Evolutionary conservation across 2,797 vertebrate genomes (phyloP), one percentile per base, ranked within the genome.

Genomic region (Sylvia borin): DNA sequence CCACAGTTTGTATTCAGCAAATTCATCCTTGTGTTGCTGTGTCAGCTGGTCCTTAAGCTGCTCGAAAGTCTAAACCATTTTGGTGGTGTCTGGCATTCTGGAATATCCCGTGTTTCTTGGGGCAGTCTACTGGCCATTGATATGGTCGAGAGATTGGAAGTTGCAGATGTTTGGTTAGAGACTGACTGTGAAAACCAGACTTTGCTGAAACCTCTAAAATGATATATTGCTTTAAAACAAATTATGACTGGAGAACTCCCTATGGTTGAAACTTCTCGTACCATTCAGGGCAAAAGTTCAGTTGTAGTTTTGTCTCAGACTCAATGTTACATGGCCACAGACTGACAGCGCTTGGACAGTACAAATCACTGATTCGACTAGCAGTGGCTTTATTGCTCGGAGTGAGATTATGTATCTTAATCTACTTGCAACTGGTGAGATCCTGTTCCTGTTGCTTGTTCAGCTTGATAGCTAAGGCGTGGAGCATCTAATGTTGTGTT

Each of bases 11-110:
- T 78, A n/a, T 93, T 95, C 82, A 48, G 70, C 85, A 81, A 81
- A 72, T 55, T 93, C 90, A 81, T 90, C 73, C 55, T 74, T 43
- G 8, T 58, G 79, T 86, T 93, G 93, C 94, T 94, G 79, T 72
- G 87, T 95, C 92, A 90, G 89, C 90, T 90, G 81, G 66, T 83
- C 79, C 91, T 82, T 50, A 88, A 90, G 77, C 65, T 89, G 92
- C 91, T 90, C 11, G 10, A 85, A 86, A 75, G 73, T 83, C 95
- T 88, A 19, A 80, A 78, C 92, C 51, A 5, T 61, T 90, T 15
- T 15, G 5, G 71, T 73, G 91, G 68, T 78, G 24, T 70, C 93
- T 95, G 94, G 91, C 38, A 5, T 38, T 3, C 90, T 88, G 84
- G 80, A 66, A 32, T 70, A 64, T 38, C 34, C 6, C 1, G 0